Base-by-base conservation (phyloP, 2,888 invertebrate genomes). In the Lasioglossum marginatum region DNA sequence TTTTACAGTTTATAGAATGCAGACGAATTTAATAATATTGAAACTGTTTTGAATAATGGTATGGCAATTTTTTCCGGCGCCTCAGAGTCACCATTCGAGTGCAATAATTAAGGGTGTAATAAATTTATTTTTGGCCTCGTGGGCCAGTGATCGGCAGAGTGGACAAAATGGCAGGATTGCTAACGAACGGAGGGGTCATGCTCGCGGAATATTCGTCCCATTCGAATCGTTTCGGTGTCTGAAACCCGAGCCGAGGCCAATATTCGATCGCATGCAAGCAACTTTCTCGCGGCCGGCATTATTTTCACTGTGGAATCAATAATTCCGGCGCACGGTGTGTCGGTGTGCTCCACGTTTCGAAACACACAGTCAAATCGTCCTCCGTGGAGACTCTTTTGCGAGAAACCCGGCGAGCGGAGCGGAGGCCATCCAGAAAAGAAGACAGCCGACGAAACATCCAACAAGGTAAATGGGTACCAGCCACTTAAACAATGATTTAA, bases 401-500 rank as follows among this genome's bases (percentile, higher is more conserved):
- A 84, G 52, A 52, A 52, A 52, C n/a, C 52, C n/a, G 52, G 4
- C 52, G 16, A n/a, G 0, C 52, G 16, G 52, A 23, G 3, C 52
- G 10, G 52, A 52, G 52, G 52, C 52, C 8, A 52, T 52, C 52
- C 77, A 77, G 77, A 63, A 27, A 60, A 5, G 63, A 31, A 31
- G 31, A 63, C 76, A 74, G 57, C 34, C 52, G 73, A 73, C 68
- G 77, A 79, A 77, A 91, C 37, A 82, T 77, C 81, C 74, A 83
- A 83, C 86, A 86, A 83, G 81, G 79, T 89, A 90, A 63, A 90
- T 87, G 81, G 87, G 83, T 87, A 87, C 83, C 81, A 89, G 85
- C 82, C 88, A 88, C 88, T 90, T 90, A 86, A 91, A 86, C 88
- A 81, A 91, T 91, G 91, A 90, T 91, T 90, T 91, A 90, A 83